Conservation (phyloP, 2,888 invertebrate genomes). For the Dorcus parallelipipedus region DNA sequence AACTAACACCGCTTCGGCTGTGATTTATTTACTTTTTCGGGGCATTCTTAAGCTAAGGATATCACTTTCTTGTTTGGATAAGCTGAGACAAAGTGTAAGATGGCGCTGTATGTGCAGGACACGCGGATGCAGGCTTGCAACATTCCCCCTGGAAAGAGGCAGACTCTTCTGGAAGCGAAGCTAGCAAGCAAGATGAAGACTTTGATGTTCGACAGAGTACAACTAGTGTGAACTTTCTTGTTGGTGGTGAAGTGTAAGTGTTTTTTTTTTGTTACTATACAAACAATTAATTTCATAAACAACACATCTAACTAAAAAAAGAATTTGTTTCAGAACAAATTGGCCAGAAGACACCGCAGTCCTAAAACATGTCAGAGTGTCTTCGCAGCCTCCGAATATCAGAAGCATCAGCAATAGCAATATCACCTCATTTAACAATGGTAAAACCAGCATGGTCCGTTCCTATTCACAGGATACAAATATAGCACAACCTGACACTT, state of each 20-base stretch:
- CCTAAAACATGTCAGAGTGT: constrained; percentile 20
- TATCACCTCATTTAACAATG: constrained; percentile 28
- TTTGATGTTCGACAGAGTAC: constrained; percentile 15
- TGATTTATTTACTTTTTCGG: too few species aligned
- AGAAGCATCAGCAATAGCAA: constrained; percentile 39
- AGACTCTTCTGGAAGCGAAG: constrained; percentile 58
- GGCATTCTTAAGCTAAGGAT: background rate
- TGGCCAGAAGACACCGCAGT: constrained; percentile 27
- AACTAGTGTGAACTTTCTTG: constrained; percentile 47
- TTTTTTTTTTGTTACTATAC: constrained; percentile 16
- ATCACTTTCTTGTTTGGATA: constrained; percentile 17
- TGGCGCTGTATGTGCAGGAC: constrained; percentile 37
- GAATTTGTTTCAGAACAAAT: constrained; percentile 23
- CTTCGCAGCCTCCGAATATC: constrained; percentile 22
- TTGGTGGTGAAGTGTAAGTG: constrained; percentile 52
- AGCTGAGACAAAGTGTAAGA: constrained; percentile 37
- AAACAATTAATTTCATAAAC: background rate
- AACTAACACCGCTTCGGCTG: too few species aligned
- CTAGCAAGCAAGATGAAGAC: constrained; percentile 52
- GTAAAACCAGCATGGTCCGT: constrained; percentile 44
- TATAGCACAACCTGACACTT: constrained; percentile 36
- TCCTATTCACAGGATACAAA: constrained; percentile 55
- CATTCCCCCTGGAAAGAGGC: constrained; percentile 49
- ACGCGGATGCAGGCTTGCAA: constrained; percentile 36
- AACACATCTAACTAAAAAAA: background rate